These are phyloP conservation scores for Tetrapedia diversipes DNA, from an alignment of 2,888 invertebrate genomes.

Conservation along the genomic window DNA sequence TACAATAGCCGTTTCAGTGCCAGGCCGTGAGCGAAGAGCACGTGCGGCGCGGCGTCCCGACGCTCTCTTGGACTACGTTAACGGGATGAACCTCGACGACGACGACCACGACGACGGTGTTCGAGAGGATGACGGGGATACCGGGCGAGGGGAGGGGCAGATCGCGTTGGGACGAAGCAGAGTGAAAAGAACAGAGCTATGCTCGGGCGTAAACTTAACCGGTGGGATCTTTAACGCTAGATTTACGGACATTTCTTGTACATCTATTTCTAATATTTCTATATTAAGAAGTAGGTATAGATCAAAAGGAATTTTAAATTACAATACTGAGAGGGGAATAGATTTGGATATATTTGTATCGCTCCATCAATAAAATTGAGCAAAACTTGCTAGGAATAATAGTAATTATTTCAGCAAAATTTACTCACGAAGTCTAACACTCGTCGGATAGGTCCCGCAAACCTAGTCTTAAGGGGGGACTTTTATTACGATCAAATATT, in stretches of 20 bases:
- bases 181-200: slow-evolving; percentile 28
- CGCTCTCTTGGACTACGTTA: slow-evolving; percentile 54
- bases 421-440: no score
- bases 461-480: no score
- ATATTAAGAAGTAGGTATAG: no score
- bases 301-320: no score
- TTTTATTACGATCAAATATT: slow-evolving; percentile 59
- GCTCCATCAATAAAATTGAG: no score
- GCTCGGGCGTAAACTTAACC: slow-evolving; percentile 57
- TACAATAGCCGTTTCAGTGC: slow-evolving; percentile 78
- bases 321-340: no score
- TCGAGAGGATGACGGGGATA: slow-evolving; percentile 8
- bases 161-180: slow-evolving; percentile 8
- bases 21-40: slow-evolving; percentile 64
- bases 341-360: no score
- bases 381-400: no score
- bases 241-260: no score
- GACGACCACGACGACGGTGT: slow-evolving; percentile 32
- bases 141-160: not conserved
- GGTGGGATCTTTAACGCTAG: slow-evolving; percentile 57
- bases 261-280: no score
- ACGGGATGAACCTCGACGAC: slow-evolving; percentile 50
- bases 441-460: no score
- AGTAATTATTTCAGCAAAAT: no score
- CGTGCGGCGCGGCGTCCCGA: slow-evolving; percentile 57